These are phyloP conservation scores for Chrysaora quinquecirrha DNA, from an alignment of 30 jellyfish, hydroid and myxozoan genomes.

Conservation along the genomic window DNA sequence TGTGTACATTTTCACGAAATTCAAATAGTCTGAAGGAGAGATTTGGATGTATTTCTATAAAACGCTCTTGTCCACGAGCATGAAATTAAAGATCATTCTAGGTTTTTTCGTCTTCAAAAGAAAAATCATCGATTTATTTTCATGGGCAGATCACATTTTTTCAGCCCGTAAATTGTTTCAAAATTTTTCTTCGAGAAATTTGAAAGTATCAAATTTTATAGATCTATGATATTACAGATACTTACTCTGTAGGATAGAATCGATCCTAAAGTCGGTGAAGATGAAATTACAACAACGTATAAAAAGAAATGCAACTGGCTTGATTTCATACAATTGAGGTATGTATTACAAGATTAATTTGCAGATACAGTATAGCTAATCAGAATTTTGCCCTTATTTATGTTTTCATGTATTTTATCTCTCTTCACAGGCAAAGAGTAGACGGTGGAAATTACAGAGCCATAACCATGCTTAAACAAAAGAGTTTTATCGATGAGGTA, in stretches of 20 bases:
- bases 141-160: too few species aligned
- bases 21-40: too few species aligned
- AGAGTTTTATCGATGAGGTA: conserved; percentile 67
- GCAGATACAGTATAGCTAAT: background rate
- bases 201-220: too few species aligned
- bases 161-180: too few species aligned
- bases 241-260: conserved; percentile 8
- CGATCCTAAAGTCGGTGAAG: background rate
- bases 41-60: too few species aligned
- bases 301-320: conserved; percentile 64
- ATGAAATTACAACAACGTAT: conserved; percentile 18
- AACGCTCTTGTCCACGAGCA: too few species aligned
- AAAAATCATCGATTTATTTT: too few species aligned
- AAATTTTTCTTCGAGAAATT: too few species aligned
- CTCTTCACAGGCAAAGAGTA: conserved; percentile 44
- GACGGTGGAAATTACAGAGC: conserved; percentile 41
- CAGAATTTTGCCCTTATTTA: background rate
- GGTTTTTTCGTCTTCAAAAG: too few species aligned
- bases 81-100: too few species aligned
- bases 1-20: too few species aligned
- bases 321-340: conserved; percentile 36
- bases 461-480: conserved; percentile 65
- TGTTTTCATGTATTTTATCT: conserved; percentile 18
- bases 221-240: too few species aligned
- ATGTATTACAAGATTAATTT: background rate